Evolutionary conservation across 2,113 vertebrate genomes (phyloP).

Genomic region (Pangasianodon hypophthalmus): DNA sequence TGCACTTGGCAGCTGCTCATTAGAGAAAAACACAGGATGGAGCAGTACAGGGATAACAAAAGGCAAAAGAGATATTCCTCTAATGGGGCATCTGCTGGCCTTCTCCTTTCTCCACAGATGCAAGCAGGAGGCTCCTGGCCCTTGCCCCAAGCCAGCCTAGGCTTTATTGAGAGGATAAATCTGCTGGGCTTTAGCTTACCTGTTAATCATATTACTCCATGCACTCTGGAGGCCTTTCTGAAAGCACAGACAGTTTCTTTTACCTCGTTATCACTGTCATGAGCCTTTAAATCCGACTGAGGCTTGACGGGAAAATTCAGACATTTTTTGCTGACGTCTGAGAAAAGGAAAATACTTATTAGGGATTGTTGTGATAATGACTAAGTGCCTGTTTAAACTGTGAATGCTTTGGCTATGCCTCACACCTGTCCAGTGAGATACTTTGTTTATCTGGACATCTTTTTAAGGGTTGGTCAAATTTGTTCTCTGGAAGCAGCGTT

Average conservation of each 20-base stretch:
- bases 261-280: conserved; percentile 36
- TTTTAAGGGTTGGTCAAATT: conserved; percentile 44
- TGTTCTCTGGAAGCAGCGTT: conserved; percentile 21
- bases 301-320: background rate
- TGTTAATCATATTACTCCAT: conserved; percentile 71
- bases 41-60: conserved; percentile 64
- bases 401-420: conserved; percentile 1
- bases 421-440: conserved; percentile 42
- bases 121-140: conserved; percentile 30
- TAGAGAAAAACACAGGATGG: conserved; percentile 59
- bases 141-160: conserved; percentile 53
- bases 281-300: conserved; percentile 40
- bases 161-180: conserved; percentile 61
- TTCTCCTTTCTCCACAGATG: conserved; percentile 37
- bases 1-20: conserved; percentile 59
- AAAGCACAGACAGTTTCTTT: conserved; percentile 54
- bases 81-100: conserved; percentile 69
- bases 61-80: conserved; percentile 55
- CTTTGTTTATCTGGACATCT: conserved; percentile 44
- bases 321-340: conserved; percentile 5
- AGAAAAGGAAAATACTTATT: conserved; percentile 22
- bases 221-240: conserved; percentile 53
- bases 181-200: conserved; percentile 66
- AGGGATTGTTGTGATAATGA: conserved; percentile 28
- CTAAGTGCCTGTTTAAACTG: conserved; percentile 19